Percentiles rank a stretch among this genome's conserved stretches.
Evolutionary conservation across 2,888 invertebrate species (phyloP).

Genomic region (Venustoraphidia nigricollis): DNA sequence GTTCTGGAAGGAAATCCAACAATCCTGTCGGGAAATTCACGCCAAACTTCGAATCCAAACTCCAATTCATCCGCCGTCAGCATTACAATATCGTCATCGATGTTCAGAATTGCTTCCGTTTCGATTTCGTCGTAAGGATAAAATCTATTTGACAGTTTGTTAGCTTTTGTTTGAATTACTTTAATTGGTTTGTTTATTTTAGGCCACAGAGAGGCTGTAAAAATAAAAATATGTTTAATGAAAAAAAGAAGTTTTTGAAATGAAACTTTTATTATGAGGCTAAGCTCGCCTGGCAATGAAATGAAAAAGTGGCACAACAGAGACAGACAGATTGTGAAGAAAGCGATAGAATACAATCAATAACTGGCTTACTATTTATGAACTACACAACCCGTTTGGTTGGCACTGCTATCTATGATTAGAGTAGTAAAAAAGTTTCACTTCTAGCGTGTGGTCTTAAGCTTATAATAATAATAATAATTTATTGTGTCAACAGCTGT

Average conservation of each 20-base stretch:
- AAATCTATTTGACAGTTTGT: slow-evolving; percentile 89
- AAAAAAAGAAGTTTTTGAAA: background rate
- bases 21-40: slow-evolving; percentile 90
- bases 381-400: background rate
- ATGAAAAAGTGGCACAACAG: background rate
- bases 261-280: background rate
- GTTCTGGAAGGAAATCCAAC: slow-evolving; percentile 93
- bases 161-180: slow-evolving; percentile 78
- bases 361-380: background rate
- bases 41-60: slow-evolving; percentile 92
- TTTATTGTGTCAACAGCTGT: no score
- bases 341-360: background rate
- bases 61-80: slow-evolving; percentile 89
- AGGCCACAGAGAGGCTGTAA: slow-evolving; percentile 74
- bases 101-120: slow-evolving; percentile 87
- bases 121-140: slow-evolving; percentile 92
- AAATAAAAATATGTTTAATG: slow-evolving; percentile 13
- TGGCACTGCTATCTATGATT: no score
- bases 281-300: background rate
- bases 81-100: slow-evolving; percentile 95
- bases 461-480: no score
- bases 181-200: slow-evolving; percentile 77
- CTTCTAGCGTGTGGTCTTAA: background rate
- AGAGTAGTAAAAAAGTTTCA: background rate
- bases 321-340: background rate